These are phyloP conservation scores for Sialis lutaria DNA, from an alignment of 2,888 invertebrate species.

Conservation along the genomic window DNA sequence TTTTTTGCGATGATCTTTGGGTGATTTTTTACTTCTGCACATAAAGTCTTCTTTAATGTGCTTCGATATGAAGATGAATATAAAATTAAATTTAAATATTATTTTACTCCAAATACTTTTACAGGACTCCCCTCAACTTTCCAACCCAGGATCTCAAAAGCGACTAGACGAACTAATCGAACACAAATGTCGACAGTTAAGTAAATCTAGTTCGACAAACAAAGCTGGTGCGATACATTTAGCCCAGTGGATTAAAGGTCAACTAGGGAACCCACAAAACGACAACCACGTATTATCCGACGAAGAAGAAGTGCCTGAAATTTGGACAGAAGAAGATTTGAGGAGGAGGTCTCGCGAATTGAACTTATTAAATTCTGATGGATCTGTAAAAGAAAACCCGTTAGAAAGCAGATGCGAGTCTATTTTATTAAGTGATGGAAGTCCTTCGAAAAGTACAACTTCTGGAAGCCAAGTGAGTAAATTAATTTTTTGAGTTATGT, in stretches of 20 bases:
- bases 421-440: conserved; percentile 32
- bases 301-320: conserved; percentile 37
- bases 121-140: conserved; percentile 19
- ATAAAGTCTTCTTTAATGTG: too few relatives aligned
- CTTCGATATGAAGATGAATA: too few relatives aligned
- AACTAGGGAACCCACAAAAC: conserved; percentile 30
- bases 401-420: conserved; percentile 28
- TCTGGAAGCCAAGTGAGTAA: conserved; percentile 56
- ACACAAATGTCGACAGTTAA: conserved; percentile 42
- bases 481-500: background rate
- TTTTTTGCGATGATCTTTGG: too few relatives aligned
- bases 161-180: conserved; percentile 42
- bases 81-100: too few relatives aligned
- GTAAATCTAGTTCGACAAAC: conserved; percentile 40
- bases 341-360: conserved; percentile 52
- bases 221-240: conserved; percentile 57
- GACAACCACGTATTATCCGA: conserved; percentile 20
- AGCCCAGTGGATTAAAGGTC: conserved; percentile 67
- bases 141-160: conserved; percentile 20
- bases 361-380: conserved; percentile 34
- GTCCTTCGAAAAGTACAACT: conserved; percentile 58
- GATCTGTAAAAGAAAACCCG: conserved; percentile 13
- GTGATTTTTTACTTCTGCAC: too few relatives aligned
- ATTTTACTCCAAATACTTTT: conserved; percentile 11
- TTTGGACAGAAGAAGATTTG: conserved; percentile 57